Evolutionary conservation across 2,888 invertebrate species (phyloP), one percentile per base, ranked within the genome.

Genomic region (Apantesis nais): DNA sequence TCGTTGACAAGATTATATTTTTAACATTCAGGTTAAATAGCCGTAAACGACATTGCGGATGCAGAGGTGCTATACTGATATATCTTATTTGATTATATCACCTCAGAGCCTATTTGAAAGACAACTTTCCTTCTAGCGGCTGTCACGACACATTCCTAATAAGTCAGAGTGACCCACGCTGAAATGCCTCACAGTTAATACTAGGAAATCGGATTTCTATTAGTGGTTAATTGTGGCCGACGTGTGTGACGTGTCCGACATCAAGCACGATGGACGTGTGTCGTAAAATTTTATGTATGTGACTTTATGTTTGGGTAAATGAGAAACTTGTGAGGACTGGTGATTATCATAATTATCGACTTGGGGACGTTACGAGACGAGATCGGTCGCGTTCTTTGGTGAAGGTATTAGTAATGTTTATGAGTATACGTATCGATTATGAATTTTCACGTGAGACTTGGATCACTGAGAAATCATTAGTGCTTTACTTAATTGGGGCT

Each of bases 251-350:
- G 52, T 72, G 73, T 70, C 62, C 62, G 74, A 74, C 75, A 81
- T 77, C 68, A 69, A 76, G 72, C 72, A 70, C 70, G 77, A 78
- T 72, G 34, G 67, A 76, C 73, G 75, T 55, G 63, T 61, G 55
- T 82, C 82, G 76, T 81, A 70, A 81, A 82, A 78, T 82, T 80
- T 80, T 81, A 82, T 81, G 71, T 75, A 72, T 58, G 66, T 78
- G 68, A 76, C 75, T 78, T 75, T 76, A 78, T 62, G 72, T 75
- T 55, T 71, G 62, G 74, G 16, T 37, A 62, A 71, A 78, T 80
- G 71, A 82, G 78, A 74, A 76, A 75, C 58, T 74, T 71, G 34
- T 67, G 68, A 73, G 74, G 71, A 74, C 75, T 19, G 70, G 73
- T 72, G 70, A 81, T 79, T 76, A 80, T 72, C 76, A 79, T 79